A percentile compares a stretch with the other conserved stretches of the same genome.
Conservation (phyloP, 2,113 vertebrate species). For the Pristiophorus japonicus region DNA sequence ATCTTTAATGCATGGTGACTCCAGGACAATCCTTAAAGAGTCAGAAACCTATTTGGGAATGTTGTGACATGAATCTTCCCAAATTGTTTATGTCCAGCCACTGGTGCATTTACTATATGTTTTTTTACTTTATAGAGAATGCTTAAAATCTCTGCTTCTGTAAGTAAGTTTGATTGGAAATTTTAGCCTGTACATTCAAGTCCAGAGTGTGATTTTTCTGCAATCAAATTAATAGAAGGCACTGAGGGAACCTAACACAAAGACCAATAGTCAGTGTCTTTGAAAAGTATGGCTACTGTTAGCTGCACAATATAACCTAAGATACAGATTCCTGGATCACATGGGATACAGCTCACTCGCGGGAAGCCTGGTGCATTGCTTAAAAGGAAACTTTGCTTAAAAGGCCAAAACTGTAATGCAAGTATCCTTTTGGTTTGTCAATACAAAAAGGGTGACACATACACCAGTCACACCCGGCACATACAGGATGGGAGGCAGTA, state of each 20-base stretch:
- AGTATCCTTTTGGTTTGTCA: not conserved
- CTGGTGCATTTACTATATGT: not conserved
- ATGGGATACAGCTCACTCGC: too few relatives aligned
- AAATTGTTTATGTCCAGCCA: not conserved
- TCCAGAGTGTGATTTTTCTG: not conserved
- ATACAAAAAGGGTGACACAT: not conserved
- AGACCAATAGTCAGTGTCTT: not conserved
- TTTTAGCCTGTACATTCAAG: not conserved
- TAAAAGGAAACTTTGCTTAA: too few relatives aligned
- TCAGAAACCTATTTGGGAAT: too few relatives aligned
- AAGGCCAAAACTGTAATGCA: too few relatives aligned
- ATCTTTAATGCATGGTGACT: too few relatives aligned
- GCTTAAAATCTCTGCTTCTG: not conserved
- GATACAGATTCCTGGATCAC: too few relatives aligned
- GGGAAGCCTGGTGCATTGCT: too few relatives aligned
- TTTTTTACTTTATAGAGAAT: not conserved
- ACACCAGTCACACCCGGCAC: not conserved
- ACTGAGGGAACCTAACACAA: not conserved
- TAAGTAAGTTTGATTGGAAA: not conserved
- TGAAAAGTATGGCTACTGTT: too few relatives aligned
- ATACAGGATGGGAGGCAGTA: not conserved
- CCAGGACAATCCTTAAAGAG: too few relatives aligned
- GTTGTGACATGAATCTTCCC: too few relatives aligned
- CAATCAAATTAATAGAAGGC: not conserved
- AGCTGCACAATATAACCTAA: too few relatives aligned